Base-by-base conservation (phyloP, 2,888 invertebrate species). In the Amphipoea lucens region DNA sequence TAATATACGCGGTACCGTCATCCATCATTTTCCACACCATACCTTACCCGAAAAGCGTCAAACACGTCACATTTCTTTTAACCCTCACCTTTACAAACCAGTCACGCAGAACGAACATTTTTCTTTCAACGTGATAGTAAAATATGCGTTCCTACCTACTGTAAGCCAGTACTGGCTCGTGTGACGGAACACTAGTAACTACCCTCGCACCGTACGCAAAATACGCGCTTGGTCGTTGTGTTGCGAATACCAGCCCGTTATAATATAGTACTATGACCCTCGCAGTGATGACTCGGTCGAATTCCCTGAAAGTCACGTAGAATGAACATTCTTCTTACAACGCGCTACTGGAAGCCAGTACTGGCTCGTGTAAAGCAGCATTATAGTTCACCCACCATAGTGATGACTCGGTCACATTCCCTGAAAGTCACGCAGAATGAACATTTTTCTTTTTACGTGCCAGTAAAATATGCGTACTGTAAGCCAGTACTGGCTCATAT, bases 371-470 rank as follows among this genome's bases (percentile, higher is more conserved):
- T 29, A 14, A 79, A 83, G 73, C 73, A 60, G n/a, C 73, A 78
- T 69, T 48, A 29, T 29, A 45, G 45, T 40, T 3, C 40, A 54
- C 71, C 48, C 29, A 42, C 82, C 60, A 45, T 67, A 60, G 82
- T 77, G 72, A 84, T 81, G 84, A 80, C 87, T 76, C 81, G 74
- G 79, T 84, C 83, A 85, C 88, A 89, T 90, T 87, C 88, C 71
- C 63, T 87, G 87, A 91, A 92, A 69, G 29, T 69, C 62, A 81
- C 14, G 48, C 54, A 70, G 66, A 12, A 66, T 2, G 23, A 12
- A 57, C 1, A 69, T 57, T 48, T 29, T 62, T 63, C 29, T 81
- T 67, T 51, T 14, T 70, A 36, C 29, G 11, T 12, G 17, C 23
- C 62, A 70, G 42, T 57, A 60, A 78, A 62, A 73, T 60, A 66